These are phyloP conservation scores for Procambarus clarkii DNA, from an alignment of 1,140 invertebrate species.

Conservation along the genomic window DNA sequence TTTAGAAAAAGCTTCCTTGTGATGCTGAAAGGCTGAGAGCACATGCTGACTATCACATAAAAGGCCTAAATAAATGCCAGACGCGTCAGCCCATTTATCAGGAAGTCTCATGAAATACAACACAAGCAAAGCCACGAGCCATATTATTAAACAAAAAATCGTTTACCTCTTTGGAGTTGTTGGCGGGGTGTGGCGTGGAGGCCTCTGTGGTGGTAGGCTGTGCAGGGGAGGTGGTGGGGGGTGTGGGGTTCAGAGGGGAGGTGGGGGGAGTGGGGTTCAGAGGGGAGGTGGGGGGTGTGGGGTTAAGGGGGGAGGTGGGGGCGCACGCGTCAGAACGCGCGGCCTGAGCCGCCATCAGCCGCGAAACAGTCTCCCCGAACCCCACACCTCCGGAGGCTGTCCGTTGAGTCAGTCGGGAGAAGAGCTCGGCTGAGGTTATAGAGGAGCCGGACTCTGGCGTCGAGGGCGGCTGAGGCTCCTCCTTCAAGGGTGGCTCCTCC, in stretches of 20 bases:
- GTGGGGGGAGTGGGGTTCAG: neutral
- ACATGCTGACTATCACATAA: no score
- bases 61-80: no score
- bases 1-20: no score
- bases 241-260: neutral
- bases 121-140: no score
- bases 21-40: no score
- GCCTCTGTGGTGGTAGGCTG: no score
- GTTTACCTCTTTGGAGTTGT: no score
- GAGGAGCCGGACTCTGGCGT: slow-evolving; percentile 44
- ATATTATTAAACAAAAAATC: no score
- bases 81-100: no score
- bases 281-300: neutral
- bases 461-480: slow-evolving; percentile 35
- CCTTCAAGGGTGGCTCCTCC: slow-evolving; percentile 5
- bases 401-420: neutral
- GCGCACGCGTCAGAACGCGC: neutral
- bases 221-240: no score
- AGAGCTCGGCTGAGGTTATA: slow-evolving; percentile 15
- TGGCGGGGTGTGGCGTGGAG: no score
- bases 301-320: neutral
- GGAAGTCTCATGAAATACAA: no score
- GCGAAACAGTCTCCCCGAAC: neutral
- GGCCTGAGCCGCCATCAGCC: neutral
- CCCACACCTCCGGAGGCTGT: neutral